A percentile compares a stretch with the other conserved stretches of the same genome.
phyloP scores from a whole-genome alignment of 2,113 vertebrate species.

The Mustela nigripes region DNA sequence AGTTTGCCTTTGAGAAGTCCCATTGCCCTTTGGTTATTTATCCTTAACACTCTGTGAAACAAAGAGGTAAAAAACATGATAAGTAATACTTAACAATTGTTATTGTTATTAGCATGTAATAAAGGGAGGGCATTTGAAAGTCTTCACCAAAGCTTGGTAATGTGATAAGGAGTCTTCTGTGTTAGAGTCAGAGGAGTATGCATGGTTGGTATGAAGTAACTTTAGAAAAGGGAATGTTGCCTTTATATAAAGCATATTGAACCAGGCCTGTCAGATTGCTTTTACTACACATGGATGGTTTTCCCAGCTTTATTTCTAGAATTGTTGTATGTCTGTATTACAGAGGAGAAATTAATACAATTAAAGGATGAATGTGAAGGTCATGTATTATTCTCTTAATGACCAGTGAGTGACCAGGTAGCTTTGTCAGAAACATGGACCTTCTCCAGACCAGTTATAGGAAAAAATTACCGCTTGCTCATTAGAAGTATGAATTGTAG shows the following conservation, averaged over 20 bases:
- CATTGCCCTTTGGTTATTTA: background rate
- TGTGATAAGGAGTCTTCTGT: slow-evolving; percentile 32
- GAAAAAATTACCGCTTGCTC: background rate
- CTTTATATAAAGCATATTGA: background rate
- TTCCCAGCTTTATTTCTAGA: slow-evolving; percentile 45
- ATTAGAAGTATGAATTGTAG: background rate
- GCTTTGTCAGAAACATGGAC: slow-evolving; percentile 20
- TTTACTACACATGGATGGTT: slow-evolving; percentile 1
- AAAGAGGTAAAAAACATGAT: background rate
- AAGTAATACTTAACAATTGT: background rate
- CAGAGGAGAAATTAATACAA: background rate
- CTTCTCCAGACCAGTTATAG: background rate
- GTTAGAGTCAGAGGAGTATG: background rate
- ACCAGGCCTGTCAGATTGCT: slow-evolving; percentile 42
- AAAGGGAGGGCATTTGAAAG: background rate
- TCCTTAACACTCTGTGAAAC: background rate
- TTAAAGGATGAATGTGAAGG: background rate
- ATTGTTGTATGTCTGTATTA: background rate
- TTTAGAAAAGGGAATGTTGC: slow-evolving; percentile 8
- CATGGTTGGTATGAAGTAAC: background rate
- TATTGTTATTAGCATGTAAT: background rate
- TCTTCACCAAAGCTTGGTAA: background rate
- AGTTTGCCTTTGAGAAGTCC: background rate
- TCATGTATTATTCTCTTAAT: background rate
- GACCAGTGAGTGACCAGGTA: background rate